Percentiles rank a stretch among this genome's conserved stretches.
phyloP scores from a whole-genome alignment of 2,888 invertebrate genomes.

The Himalopsyche anomala region DNA sequence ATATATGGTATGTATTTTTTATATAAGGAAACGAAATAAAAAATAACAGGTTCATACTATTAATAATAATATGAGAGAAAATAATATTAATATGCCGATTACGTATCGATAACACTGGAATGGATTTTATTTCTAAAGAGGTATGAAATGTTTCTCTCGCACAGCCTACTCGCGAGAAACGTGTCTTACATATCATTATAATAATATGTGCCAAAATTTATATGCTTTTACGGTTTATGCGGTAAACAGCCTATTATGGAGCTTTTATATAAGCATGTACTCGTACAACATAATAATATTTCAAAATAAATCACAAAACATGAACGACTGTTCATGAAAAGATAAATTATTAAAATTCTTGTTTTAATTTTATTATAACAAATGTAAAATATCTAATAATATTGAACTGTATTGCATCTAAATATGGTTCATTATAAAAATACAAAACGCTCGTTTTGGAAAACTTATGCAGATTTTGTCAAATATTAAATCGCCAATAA shows the following conservation, averaged over 20 bases:
- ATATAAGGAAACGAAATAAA: too few species aligned
- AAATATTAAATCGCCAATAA: too few species aligned
- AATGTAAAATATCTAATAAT: too few species aligned
- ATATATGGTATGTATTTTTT: too few species aligned
- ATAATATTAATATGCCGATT: neutral
- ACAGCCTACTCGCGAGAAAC: conserved; percentile 2
- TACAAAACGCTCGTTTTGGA: too few species aligned
- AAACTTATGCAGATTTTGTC: too few species aligned
- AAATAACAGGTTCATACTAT: too few species aligned
- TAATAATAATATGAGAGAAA: too few species aligned
- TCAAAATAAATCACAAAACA: neutral
- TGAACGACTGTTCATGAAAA: neutral
- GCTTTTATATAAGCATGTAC: conserved; percentile 29
- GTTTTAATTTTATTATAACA: too few species aligned
- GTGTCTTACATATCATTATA: conserved; percentile 28
- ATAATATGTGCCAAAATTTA: conserved; percentile 27
- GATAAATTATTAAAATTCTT: too few species aligned
- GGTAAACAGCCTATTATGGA: conserved; percentile 35
- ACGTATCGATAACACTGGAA: neutral
- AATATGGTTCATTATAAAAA: too few species aligned
- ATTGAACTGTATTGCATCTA: too few species aligned
- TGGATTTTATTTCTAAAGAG: neutral
- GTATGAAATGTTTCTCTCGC: neutral
- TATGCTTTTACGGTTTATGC: conserved; percentile 37
- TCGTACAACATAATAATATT: neutral